Evolutionary conservation across 2,113 vertebrate genomes (phyloP), one percentile per base, ranked within the genome.

Genomic region (Rhagologus leucostigma): DNA sequence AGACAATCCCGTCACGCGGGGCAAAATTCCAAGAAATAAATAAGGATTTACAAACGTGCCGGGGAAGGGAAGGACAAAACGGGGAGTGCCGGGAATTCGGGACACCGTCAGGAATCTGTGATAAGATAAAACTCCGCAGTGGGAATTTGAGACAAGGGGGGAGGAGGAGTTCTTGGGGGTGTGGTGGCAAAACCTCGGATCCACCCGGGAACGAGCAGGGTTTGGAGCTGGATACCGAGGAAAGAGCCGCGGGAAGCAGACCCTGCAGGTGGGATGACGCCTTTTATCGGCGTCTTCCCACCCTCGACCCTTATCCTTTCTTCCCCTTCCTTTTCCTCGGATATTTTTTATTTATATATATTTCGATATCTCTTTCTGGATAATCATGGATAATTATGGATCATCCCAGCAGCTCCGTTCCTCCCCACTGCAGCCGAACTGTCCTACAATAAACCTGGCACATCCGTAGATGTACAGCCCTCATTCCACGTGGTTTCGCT

Each of bases 1-100:
- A 92, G 84, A 47, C 85, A 42, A 35, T 76, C 39, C 44, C 96
- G 92, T 81, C 46, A 44, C 71, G 1, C 16, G 49, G 87, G 80
- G 64, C 96, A 97, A 87, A 95, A 95, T 95, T 97, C 94, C 97
- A 98, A 98, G 87, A 98, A 98, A 98, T 98, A 98, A 98, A 98
- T 98, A 98, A 96, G 59, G 96, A 98, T 97, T 95, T 98, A 98
- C 96, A 98, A 91, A 92, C 3, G 37, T 78, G 73, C 60, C 7
- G 13, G 71, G 80, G 80, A 6, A 8, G 29, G 33, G 77, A 63
- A 77, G 88, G 90, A 96, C 46, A 90, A 95, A 95, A 94, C 46
- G 67, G 67, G 4, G 74, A 52, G 68, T 22, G 62, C 9, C 10
- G 1, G 21, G 47, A 83, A 69, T 76, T 69, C 63, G 27, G 27